Evolutionary conservation across 2,797 vertebrate genomes (phyloP), one percentile per base, ranked within the genome.

Genomic region (Poeciliopsis turneri): DNA sequence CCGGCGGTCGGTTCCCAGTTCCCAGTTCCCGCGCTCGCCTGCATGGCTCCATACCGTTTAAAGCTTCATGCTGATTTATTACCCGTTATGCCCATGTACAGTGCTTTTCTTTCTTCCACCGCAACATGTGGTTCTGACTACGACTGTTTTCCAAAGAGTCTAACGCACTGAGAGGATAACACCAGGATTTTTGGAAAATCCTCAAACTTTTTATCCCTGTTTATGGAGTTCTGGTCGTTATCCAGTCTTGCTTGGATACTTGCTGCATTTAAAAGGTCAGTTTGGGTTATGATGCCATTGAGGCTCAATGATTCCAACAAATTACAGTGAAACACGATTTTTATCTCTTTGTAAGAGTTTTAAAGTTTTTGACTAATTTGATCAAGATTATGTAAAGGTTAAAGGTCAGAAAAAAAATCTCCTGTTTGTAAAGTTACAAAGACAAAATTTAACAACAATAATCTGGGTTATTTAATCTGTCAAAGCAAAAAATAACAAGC

Each of bases 31-130:
- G 39, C 10, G 9, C 2, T 36, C 36, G 18, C 23, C 66, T 2
- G 36, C 64, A 43, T 45, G 66, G 39, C 66, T 69, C 66, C 66
- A n/a, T n/a, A 13, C 23, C 23, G 4, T 69, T 43, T 69, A 43
- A 69, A 43, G 39, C 66, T 43, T n/a, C 39, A 30, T 41, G 69
- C 39, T 76, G 81, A 89, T 89, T 90, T 89, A 84, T 83, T 66
- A 64, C 77, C 77, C 23, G 61, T 79, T 78, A 43, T 78, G 53
- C 28, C 2, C 30, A 75, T 77, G 68, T 70, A 74, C 72, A 49
- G 49, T 10, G 64, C 46, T 77, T 46, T 43, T 68, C 76, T 46
- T 51, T 47, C 61, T 49, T 55, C 49, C 45, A 74, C 77, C 83
- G 79, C 90, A 90, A n/a, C n/a, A 30, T 15, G 10, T 69, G 66